Conservation (phyloP, 2,797 vertebrate species). For the Alectoris magna region DNA sequence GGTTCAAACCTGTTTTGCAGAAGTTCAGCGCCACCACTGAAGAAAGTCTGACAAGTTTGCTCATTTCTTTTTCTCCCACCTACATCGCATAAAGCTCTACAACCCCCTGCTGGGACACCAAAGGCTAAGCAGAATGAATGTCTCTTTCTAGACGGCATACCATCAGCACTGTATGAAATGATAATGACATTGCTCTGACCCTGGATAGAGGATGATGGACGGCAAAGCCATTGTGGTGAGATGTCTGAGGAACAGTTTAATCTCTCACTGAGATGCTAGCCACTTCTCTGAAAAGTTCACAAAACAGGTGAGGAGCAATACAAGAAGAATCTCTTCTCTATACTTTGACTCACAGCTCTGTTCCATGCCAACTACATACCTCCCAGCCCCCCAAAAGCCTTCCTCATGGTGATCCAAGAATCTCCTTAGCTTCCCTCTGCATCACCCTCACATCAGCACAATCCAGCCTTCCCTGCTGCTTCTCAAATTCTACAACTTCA, state of each 20-base stretch:
- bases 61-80: background rate
- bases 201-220: rapidly evolving
- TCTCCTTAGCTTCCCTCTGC: background rate
- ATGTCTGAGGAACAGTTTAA: background rate
- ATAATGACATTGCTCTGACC: background rate
- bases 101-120: background rate
- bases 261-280: background rate
- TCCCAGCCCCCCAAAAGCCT: background rate
- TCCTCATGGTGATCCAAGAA: background rate
- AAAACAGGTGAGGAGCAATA: background rate
- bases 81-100: background rate
- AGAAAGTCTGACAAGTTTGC: background rate
- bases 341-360: background rate
- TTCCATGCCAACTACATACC: background rate
- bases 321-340: background rate
- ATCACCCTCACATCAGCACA: background rate
- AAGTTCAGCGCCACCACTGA: background rate
- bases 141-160: background rate
- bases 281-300: background rate
- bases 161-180: background rate
- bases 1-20: constrained; percentile 46
- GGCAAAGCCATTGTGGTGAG: background rate
- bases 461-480: background rate
- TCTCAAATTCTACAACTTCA: background rate
- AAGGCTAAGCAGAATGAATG: background rate